Evolutionary conservation across 2,797 vertebrate genomes (phyloP), one percentile per base, ranked within the genome.

Genomic region (Myotis daubentonii): DNA sequence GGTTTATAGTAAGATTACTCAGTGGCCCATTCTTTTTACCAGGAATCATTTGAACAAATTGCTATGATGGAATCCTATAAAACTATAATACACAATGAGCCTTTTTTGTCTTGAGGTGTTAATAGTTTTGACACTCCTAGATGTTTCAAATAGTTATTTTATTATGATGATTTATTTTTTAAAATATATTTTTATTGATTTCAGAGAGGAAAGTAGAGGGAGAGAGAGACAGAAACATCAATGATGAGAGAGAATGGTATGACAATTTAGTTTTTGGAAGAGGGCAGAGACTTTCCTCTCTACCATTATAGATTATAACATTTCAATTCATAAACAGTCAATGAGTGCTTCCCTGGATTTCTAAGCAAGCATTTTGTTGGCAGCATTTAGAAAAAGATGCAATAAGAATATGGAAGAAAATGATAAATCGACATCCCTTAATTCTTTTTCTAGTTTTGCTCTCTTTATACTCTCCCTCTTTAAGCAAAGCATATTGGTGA

Each of bases 1-100:
- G 23, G 87, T 85, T 83, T 82, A 6, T 71, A 75, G 28, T 47
- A 30, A 51, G 20, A 82, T 83, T 65, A 55, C 11, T 74, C 79
- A 85, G 25, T 5, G 38, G 36, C 3, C 22, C 11, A 62, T 80
- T 96, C 89, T 55, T 93, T 66, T 92, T 93, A 89, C 95, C 20
- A 30, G 30, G 10, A 8, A 44, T 78, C 5, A 55, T 74, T 79
- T 94, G 90, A 90, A 41, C 17, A 95, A 91, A 89, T 70, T 92
- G 20, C 8, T 84, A 6, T 60, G 22, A 74, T 44, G 30, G 33
- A 88, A 47, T 79, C 94, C 82, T 2, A 78, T 55, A 92, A 87
- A 85, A 76, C 9, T 68, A 4, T 6, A 94, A 36, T 70, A 36
- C 2, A 78, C 17, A 82, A 83, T 85, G 36, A 57, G 36, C 8